phyloP scores from a whole-genome alignment of 2,888 invertebrate species.

The Dascillus cervinus region DNA sequence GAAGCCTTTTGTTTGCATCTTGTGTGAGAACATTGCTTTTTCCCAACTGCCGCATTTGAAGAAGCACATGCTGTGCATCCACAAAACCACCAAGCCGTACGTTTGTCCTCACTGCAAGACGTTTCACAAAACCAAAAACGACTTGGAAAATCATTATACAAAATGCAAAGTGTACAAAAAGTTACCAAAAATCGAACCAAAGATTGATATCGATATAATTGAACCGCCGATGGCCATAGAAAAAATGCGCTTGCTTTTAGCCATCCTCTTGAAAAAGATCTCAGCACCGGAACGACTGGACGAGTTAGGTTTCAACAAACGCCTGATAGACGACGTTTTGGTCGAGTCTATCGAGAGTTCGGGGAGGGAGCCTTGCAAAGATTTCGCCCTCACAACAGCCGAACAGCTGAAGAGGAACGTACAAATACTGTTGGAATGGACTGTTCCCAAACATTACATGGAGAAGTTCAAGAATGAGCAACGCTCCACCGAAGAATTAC shows the following conservation, averaged over 20 bases:
- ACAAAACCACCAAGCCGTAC: conserved; percentile 70
- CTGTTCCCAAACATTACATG: conserved; percentile 73
- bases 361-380: conserved; percentile 58
- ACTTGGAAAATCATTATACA: conserved; percentile 59
- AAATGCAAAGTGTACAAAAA: conserved; percentile 43
- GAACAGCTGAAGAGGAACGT: conserved; percentile 67
- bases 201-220: conserved; percentile 25
- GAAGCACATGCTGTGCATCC: conserved; percentile 80
- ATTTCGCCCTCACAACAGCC: conserved; percentile 49
- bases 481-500: conserved; percentile 68
- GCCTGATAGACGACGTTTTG: conserved; percentile 74
- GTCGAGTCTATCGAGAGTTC: conserved; percentile 70
- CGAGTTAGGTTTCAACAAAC: conserved; percentile 64
- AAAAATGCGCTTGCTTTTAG: conserved; percentile 70
- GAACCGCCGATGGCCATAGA: conserved; percentile 58
- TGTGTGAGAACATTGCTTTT: conserved; percentile 64
- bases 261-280: conserved; percentile 74
- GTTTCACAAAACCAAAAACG: conserved; percentile 69
- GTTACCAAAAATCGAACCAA: conserved; percentile 25
- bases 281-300: conserved; percentile 71
- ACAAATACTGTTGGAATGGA: conserved; percentile 69
- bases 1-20: conserved; percentile 67
- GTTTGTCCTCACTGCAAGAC: conserved; percentile 64
- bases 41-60: conserved; percentile 81
- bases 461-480: conserved; percentile 64